Conservation (phyloP, 2,113 vertebrate genomes). For the Ancistrus triradiatus region DNA sequence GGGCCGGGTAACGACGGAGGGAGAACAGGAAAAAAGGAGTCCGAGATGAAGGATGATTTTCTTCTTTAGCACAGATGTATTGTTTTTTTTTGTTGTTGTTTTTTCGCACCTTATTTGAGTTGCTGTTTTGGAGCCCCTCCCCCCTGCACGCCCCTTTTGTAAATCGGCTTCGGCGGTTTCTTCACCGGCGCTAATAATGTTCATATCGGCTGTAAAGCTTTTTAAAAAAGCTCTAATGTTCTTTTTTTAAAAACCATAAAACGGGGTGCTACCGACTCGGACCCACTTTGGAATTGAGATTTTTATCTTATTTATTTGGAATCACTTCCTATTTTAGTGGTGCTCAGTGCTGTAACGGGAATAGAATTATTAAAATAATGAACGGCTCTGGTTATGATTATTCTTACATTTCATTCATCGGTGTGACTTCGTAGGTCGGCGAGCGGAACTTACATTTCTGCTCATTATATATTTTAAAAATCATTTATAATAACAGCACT, state of each 20-base stretch:
- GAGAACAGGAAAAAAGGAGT: neutral
- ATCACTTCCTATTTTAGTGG: conserved; percentile 22
- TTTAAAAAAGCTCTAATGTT: conserved; percentile 1
- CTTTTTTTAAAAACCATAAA: conserved; percentile 8
- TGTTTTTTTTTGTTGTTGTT: neutral
- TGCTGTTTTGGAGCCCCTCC: neutral
- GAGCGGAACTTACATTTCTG: too few species aligned
- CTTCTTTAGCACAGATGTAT: neutral
- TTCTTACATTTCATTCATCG: too few species aligned
- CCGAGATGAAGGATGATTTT: neutral
- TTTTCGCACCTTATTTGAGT: conserved; percentile 2
- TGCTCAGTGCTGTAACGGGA: conserved; percentile 35
- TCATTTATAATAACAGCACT: too few species aligned
- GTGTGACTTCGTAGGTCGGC: too few species aligned
- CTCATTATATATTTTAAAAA: too few species aligned
- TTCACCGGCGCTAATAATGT: conserved; percentile 7
- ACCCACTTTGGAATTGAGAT: conserved; percentile 10
- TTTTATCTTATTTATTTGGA: conserved; percentile 35
- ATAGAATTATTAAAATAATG: too few species aligned
- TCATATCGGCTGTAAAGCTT: too few species aligned
- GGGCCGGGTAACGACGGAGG: too few species aligned
- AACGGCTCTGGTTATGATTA: too few species aligned
- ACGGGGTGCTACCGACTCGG: conserved; percentile 33
- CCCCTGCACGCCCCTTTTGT: conserved; percentile 18
- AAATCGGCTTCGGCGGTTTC: conserved; percentile 13